Evolutionary conservation across 2,113 vertebrate species (phyloP).

Genomic region (Nettapus auritus): DNA sequence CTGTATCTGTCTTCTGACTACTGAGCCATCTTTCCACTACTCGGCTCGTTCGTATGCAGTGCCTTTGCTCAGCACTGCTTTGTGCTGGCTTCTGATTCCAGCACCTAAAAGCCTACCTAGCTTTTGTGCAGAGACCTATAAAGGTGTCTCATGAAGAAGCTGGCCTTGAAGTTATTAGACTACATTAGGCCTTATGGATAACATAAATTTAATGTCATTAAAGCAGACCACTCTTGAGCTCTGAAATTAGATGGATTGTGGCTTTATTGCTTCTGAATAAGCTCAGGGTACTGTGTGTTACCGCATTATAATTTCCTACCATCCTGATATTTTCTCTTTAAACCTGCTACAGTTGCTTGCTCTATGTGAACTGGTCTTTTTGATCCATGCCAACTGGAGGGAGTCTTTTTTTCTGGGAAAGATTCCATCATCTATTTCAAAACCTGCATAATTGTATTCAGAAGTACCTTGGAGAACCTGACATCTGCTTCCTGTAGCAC

Average conservation of each 20-base stretch:
- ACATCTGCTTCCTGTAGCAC: neutral
- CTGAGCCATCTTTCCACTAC: neutral
- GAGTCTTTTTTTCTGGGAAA: neutral
- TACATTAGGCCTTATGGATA: neutral
- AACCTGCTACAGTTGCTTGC: neutral
- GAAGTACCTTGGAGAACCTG: neutral
- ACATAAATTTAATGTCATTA: neutral
- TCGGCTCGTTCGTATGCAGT: fast-evolving
- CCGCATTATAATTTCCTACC: neutral
- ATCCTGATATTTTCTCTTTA: neutral
- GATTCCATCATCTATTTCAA: neutral
- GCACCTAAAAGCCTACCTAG: neutral
- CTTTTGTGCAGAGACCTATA: neutral
- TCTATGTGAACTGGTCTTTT: neutral
- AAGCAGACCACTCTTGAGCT: neutral
- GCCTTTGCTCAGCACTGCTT: neutral
- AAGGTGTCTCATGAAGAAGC: neutral
- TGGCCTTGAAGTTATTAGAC: neutral
- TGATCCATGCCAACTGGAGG: neutral
- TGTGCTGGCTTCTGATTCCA: neutral
- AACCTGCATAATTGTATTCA: neutral
- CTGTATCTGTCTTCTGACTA: neutral
- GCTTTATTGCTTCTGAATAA: neutral
- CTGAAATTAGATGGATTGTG: neutral
- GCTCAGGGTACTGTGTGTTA: neutral